phyloP scores from a whole-genome alignment of 1,140 invertebrate genomes.

The Calosoma granatense region DNA sequence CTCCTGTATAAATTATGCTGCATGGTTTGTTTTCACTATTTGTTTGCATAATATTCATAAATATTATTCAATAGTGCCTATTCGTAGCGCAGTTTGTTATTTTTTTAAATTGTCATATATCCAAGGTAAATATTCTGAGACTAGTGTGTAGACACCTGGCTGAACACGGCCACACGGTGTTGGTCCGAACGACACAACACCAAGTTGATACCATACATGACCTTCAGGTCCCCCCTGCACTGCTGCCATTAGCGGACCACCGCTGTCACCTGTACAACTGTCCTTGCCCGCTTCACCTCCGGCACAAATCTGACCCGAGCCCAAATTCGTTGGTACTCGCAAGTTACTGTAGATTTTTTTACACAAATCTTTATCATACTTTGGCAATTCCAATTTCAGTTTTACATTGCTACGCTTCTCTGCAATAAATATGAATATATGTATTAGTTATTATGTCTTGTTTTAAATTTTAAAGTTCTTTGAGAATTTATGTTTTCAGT shows the following conservation, averaged over 20 bases:
- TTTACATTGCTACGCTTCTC: constrained; percentile 34
- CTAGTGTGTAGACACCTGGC: constrained; percentile 48
- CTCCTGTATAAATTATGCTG: too few relatives aligned
- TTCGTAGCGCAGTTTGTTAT: neutral
- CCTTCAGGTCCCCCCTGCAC: constrained; percentile 14
- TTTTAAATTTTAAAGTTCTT: too few relatives aligned
- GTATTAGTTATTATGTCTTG: constrained; percentile 15
- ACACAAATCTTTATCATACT: constrained; percentile 22
- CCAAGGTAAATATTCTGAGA: constrained; percentile 43
- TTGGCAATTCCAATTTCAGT: constrained; percentile 26
- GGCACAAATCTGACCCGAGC: constrained; percentile 37
- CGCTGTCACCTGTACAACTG: constrained; percentile 48
- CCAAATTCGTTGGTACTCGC: constrained; percentile 15
- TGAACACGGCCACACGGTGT: constrained; percentile 34
- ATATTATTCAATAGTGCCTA: too few relatives aligned
- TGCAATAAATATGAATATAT: too few relatives aligned
- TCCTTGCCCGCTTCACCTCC: constrained; percentile 37
- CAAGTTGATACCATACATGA: constrained; percentile 28
- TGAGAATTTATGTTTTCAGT: too few relatives aligned
- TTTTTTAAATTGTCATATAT: too few relatives aligned
- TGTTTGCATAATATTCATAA: too few relatives aligned
- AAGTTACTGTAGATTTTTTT: constrained; percentile 26
- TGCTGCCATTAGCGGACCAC: constrained; percentile 46
- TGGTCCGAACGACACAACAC: constrained; percentile 47
- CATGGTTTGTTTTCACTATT: too few relatives aligned